Conservation (phyloP, 2,797 vertebrate species). For the Pantherophis alleghaniensis region DNA sequence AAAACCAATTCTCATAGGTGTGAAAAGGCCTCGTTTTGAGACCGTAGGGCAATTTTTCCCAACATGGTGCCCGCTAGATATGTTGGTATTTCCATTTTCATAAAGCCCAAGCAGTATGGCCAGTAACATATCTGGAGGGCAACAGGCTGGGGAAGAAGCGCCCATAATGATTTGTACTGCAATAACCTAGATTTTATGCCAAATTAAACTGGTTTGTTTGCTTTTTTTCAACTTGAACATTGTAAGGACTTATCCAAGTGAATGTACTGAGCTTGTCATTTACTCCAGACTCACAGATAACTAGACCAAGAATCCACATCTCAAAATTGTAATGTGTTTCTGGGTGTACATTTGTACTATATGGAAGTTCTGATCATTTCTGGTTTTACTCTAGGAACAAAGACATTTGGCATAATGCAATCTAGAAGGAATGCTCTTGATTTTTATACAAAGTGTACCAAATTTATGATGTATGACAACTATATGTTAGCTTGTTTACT, state of each 20-base stretch:
- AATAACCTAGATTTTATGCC: slow-evolving; percentile 57
- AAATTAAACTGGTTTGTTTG: slow-evolving; percentile 40
- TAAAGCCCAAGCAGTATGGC: not conserved
- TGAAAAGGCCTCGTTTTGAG: slow-evolving; percentile 54
- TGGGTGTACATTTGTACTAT: slow-evolving; percentile 42
- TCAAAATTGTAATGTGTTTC: slow-evolving; percentile 36
- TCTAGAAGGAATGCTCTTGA: not conserved
- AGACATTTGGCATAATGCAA: slow-evolving; percentile 52
- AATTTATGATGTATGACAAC: slow-evolving; percentile 38
- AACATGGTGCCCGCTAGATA: not conserved
- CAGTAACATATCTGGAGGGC: not conserved
- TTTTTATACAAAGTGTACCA: slow-evolving; percentile 50
- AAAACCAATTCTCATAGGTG: slow-evolving; percentile 55
- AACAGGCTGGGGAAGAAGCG: not conserved
- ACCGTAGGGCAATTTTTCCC: slow-evolving; percentile 39
- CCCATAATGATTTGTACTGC: slow-evolving; percentile 59
- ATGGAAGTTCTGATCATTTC: slow-evolving; percentile 26
- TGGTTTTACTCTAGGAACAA: slow-evolving; percentile 36
- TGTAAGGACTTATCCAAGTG: slow-evolving; percentile 5
- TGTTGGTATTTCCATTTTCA: not conserved
- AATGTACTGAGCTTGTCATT: slow-evolving; percentile 45
- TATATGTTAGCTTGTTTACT: slow-evolving; percentile 18
- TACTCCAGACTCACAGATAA: slow-evolving; percentile 43
- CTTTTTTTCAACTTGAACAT: not conserved
- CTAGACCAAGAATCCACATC: slow-evolving; percentile 25